Base-by-base conservation (phyloP, 1,140 invertebrate genomes). In the Cataglyphis hispanica region DNA sequence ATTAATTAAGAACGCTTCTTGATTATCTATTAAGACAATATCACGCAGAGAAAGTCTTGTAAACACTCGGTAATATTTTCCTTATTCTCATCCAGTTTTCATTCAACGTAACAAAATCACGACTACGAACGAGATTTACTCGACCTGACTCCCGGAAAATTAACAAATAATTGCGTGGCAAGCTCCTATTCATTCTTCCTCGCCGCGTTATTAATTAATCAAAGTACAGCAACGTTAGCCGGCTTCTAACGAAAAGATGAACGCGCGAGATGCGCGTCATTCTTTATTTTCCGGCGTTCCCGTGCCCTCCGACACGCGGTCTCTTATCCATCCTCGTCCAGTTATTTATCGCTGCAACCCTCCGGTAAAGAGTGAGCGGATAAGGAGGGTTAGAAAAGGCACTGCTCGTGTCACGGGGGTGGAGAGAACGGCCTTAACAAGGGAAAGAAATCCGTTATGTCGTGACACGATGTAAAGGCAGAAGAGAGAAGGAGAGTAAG, bases 341-440 rank as follows among this genome's bases (percentile, higher is more conserved):
- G 84, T 81, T 86, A 89, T 89, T 89, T 89, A 89, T 89, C 87
- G 61, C 27, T 58, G 46, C 31, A 70, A 34, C 61, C 53, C 43
- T 74, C 34, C 31, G 16, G 16, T 25, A 16, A 58, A 31, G n/a
- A 40, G 64, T 27, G 56, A 7, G 7, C 43, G 58, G 22, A 4
- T 31, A 2, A 13, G 10, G 16, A 13, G 53, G 50, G 69, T 75
- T 46, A 25, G 40, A 69, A 22, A 46, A 53, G 66, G 11, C 50
- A 72, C 53, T 40, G 77, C 43, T 64, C 60, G 87, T 67, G 84
- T 86, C 70, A 56, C 70, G 22, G 37, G n/a, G 64, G 31, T 72
- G 34, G 74, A 77, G 87, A 87, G 46, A 58, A 75, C 61, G 74
- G 31, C 67, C 56, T 78, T 67, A 89, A 89, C 87, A 75, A 87